Percentiles rank a stretch among this genome's conserved stretches.
Evolutionary conservation across 2,113 vertebrate genomes (phyloP).

Genomic region (Xiphias gladius): DNA sequence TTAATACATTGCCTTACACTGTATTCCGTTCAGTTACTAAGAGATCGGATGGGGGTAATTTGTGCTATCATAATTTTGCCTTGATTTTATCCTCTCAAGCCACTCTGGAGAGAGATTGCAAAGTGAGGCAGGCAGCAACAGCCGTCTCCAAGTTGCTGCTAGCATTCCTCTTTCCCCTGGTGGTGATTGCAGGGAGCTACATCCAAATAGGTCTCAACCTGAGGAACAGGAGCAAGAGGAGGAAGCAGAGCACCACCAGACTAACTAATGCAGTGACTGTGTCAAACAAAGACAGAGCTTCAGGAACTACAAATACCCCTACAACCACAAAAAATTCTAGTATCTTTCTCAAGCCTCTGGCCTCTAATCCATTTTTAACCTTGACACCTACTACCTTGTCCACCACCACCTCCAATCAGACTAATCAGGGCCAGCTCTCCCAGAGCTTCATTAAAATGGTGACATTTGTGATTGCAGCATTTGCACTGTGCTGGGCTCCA

Average conservation of each 20-base stretch:
- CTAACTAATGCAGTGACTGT: neutral
- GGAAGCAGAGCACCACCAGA: constrained; percentile 54
- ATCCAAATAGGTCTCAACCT: constrained; percentile 83
- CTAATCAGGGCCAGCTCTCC: constrained; percentile 63
- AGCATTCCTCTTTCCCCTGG: constrained; percentile 88
- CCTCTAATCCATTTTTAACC: neutral
- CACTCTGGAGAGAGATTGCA: constrained; percentile 58
- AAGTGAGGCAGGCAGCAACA: constrained; percentile 76
- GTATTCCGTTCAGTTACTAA: constrained; percentile 87
- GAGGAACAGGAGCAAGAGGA: constrained; percentile 81
- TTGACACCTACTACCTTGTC: neutral
- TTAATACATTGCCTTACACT: constrained; percentile 86
- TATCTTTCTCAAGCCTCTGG: constrained; percentile 11
- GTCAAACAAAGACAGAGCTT: neutral
- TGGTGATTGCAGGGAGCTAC: constrained; percentile 89
- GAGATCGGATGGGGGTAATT: constrained; percentile 53
- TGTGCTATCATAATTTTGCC: constrained; percentile 87
- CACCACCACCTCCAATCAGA: neutral
- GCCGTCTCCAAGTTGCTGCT: constrained; percentile 85
- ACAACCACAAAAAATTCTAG: neutral
- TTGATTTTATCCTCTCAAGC: constrained; percentile 57
- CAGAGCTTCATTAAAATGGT: constrained; percentile 91
- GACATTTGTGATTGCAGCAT: constrained; percentile 87
- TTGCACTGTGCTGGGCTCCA: constrained; percentile 91
- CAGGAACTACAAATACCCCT: constrained; percentile 2